phyloP scores from a whole-genome alignment of 2,797 vertebrate species.

The Florisuga fusca region DNA sequence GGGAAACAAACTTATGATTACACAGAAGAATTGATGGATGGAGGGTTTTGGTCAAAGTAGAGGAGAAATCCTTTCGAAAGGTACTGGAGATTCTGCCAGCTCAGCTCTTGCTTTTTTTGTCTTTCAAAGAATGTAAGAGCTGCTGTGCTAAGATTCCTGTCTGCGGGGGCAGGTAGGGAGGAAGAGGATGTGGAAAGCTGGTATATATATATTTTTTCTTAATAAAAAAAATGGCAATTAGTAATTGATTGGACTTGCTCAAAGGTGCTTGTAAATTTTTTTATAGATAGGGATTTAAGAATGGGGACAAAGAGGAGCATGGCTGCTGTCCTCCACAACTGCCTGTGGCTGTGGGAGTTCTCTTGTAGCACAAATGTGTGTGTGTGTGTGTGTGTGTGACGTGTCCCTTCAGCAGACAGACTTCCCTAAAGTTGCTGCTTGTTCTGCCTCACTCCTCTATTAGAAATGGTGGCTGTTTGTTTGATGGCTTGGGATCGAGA shows the following conservation, averaged over 20 bases:
- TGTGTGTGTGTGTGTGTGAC: not conserved
- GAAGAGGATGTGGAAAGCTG: not conserved
- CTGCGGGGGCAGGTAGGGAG: not conserved
- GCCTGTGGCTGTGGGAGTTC: not conserved
- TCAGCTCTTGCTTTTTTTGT: not conserved
- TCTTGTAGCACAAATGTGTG: not conserved
- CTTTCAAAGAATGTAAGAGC: not conserved
- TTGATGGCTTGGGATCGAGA: not conserved
- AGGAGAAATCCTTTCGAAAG: not conserved
- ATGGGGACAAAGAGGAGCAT: not conserved
- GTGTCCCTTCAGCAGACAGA: accelerated
- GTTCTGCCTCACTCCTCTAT: not conserved
- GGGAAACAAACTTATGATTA: not conserved
- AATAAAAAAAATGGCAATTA: not conserved
- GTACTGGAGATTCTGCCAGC: not conserved
- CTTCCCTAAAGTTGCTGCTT: not conserved
- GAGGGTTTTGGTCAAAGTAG: not conserved
- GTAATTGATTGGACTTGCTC: not conserved
- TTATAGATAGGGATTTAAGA: not conserved
- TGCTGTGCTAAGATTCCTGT: not conserved
- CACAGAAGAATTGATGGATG: not conserved
- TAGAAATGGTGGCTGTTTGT: not conserved
- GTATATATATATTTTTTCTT: not conserved
- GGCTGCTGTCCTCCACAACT: not conserved
- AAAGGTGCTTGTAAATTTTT: not conserved